Evolutionary conservation across 2,113 vertebrate genomes (phyloP).

Genomic region (Gobiocypris rarus): DNA sequence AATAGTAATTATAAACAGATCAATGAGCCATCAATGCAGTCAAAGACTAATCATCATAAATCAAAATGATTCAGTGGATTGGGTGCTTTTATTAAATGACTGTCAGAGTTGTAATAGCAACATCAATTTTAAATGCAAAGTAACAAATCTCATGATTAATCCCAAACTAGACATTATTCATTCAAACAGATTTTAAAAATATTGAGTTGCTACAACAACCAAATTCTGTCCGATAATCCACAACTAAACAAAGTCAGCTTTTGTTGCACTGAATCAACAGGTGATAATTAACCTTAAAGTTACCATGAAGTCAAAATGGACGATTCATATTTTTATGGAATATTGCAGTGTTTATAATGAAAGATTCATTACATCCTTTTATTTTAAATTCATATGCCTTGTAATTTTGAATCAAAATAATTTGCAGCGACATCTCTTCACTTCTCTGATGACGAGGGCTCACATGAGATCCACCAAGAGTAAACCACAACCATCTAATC

Average conservation of each 20-base stretch:
- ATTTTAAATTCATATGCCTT: too few species aligned
- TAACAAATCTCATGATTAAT: background rate
- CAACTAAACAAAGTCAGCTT: background rate
- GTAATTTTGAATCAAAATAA: too few species aligned
- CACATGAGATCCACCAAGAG: too few species aligned
- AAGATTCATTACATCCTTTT: too few species aligned
- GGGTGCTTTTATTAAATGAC: background rate
- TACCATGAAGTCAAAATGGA: too few species aligned
- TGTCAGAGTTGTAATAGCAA: background rate
- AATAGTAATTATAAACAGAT: slow-evolving; percentile 16
- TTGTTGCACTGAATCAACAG: background rate
- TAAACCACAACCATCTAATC: too few species aligned
- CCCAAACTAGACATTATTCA: background rate
- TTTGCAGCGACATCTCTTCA: too few species aligned
- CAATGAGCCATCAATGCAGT: slow-evolving; percentile 18
- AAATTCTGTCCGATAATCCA: background rate
- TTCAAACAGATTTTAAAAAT: background rate
- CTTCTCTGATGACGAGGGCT: too few species aligned
- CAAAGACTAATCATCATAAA: slow-evolving; percentile 7
- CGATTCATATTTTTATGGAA: too few species aligned
- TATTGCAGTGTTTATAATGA: too few species aligned
- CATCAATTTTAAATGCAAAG: background rate
- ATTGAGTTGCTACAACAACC: background rate
- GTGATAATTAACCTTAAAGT: too few species aligned
- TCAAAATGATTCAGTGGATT: slow-evolving; percentile 2